Evolutionary conservation across 1,140 invertebrate genomes (phyloP).

Genomic region (Drosophila tsacasi): DNA sequence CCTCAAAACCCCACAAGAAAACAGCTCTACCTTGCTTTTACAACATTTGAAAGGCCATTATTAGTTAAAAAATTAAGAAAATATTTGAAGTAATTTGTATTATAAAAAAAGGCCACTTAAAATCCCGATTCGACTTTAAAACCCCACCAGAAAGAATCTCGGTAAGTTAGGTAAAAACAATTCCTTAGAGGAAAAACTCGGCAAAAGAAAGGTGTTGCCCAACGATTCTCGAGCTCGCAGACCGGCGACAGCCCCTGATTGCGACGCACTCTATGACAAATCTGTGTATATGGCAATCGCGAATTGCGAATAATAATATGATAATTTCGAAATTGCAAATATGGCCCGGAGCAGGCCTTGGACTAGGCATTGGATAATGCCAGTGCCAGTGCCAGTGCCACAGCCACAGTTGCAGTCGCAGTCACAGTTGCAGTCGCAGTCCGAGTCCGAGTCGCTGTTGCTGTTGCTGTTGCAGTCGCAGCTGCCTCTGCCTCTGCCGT

Average conservation of each 20-base stretch:
- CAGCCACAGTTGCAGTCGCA: background rate
- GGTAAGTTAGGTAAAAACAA: too few species aligned
- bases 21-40: too few species aligned
- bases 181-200: too few species aligned
- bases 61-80: too few species aligned
- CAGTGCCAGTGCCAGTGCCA: conserved; percentile 43
- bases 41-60: too few species aligned
- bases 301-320: conserved; percentile 44
- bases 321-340: conserved; percentile 44
- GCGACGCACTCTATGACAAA: conserved; percentile 6
- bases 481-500: too few species aligned
- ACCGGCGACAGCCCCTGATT: conserved; percentile 6
- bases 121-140: too few species aligned
- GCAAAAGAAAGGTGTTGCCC: background rate
- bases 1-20: too few species aligned
- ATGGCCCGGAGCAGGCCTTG: conserved; percentile 39
- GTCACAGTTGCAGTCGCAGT: background rate
- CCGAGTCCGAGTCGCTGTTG: background rate
- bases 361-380: conserved; percentile 65
- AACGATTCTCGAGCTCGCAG: background rate
- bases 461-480: background rate
- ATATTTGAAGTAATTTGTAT: too few species aligned
- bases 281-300: conserved; percentile 10
- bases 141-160: too few species aligned
- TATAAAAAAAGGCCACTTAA: too few species aligned